Evolutionary conservation across 1,140 invertebrate species (phyloP), one percentile per base, ranked within the genome.

Genomic region (Leptinotarsa texana): DNA sequence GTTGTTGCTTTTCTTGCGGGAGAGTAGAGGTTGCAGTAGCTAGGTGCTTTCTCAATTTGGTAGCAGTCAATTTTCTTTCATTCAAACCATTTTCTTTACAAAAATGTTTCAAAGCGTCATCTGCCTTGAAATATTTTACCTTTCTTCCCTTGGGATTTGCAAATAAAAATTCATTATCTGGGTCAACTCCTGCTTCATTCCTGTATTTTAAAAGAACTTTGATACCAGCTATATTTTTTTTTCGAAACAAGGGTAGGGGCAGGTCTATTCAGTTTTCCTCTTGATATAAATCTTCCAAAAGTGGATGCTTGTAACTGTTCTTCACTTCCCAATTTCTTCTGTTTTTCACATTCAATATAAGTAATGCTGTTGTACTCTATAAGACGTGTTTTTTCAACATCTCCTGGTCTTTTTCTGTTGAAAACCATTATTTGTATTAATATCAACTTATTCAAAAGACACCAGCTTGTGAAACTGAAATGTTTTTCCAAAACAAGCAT

Each of bases 401-500:
- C 69, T 13, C 51, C 69, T 13, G 69, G 69, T 57, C 69, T 13
- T 57, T 71, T 71, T 51, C 69, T 51, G 24, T 71, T 71, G 49
- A 71, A 71, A 62, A 71, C 22, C 27, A 27, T 27, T 27, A 27
- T 27, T 27, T 27, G 5, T 27, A 6, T 27, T 42, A 69, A 24
- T 42, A 69, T 48, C 15, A 24, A 42, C 18, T 61, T 21, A 61
- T 61, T 61, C 18, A 13, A 61, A n/a, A 61, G 17, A n/a, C 57
- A n/a, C 57, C 57, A 61, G 18, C 57, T 69, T 42, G 17, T n/a
- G 47, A 42, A 69, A n/a, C 47, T n/a, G n/a, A 21, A 24, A n/a
- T 69, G n/a, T 21, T 17, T 15, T 42, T 24, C 47, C 22, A n/a
- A n/a, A 42, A n/a, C 68, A 21, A 69, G 15, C 24, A n/a, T n/a